A percentile compares a stretch with the other conserved stretches of the same genome.
Evolutionary conservation across 2,888 invertebrate species (phyloP).

Genomic region (Andrena trimmerana): DNA sequence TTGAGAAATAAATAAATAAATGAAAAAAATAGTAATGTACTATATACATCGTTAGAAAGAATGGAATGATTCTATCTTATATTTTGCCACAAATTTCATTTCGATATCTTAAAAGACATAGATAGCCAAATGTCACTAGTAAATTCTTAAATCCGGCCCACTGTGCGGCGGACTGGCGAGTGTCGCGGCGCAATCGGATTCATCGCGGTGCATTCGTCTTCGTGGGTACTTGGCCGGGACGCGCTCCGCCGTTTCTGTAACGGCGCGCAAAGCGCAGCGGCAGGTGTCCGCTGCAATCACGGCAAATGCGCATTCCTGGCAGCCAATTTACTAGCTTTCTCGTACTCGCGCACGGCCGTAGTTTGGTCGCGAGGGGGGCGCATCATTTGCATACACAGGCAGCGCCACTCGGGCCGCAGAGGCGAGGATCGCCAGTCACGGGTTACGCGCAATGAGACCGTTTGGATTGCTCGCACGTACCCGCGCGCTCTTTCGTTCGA

Average conservation of each 20-base stretch:
- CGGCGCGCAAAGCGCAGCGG: constrained; percentile 71
- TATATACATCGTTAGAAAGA: no score
- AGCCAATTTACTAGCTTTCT: constrained; percentile 83
- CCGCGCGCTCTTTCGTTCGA: constrained; percentile 51
- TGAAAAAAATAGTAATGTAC: no score
- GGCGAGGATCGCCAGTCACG: constrained; percentile 38
- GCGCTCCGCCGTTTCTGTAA: constrained; percentile 53
- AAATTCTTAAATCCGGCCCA: no score
- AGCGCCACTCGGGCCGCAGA: constrained; percentile 26
- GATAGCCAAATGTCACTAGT: no score
- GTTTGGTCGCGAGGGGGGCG: constrained; percentile 44
- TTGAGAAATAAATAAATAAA: no score
- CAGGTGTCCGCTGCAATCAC: constrained; percentile 81
- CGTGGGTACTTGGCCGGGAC: constrained; percentile 31
- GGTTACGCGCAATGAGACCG: constrained; percentile 37
- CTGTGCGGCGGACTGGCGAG: no score
- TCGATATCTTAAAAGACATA: no score
- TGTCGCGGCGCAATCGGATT: constrained; percentile 12
- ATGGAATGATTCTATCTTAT: no score
- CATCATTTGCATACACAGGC: constrained; percentile 68
- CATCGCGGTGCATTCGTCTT: constrained; percentile 32
- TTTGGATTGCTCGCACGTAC: constrained; percentile 60
- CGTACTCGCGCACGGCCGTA: constrained; percentile 70
- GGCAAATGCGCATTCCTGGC: constrained; percentile 80
- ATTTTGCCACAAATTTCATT: no score